Evolutionary conservation across 2,113 vertebrate species (phyloP), one percentile per base, ranked within the genome.

Genomic region (cat (Felis catus)): DNA sequence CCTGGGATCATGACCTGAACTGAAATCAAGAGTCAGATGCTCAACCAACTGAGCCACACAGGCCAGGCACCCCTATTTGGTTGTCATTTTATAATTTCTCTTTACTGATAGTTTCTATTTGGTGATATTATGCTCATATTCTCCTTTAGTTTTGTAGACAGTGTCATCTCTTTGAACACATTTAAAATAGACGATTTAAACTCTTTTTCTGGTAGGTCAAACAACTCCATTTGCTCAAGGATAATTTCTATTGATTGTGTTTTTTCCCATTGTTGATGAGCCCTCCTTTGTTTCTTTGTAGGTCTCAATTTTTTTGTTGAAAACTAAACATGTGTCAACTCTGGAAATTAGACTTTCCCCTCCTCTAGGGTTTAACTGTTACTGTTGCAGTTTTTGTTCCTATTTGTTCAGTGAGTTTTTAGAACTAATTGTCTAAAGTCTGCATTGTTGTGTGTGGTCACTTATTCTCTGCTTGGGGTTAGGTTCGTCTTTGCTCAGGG

Each of bases 121-220:
- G 68, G 36, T 61, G 68, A 12, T 31, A 70, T 82, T 89, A 12
- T 76, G 86, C 33, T 91, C 18, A 87, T 48, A 76, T 1, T 82
- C 84, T 29, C 19, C 65, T 48, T 90, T 94, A 39, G 65, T 27
- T 79, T 68, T 93, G 92, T 41, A 89, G 39, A 45, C 36, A 94
- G 19, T 73, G 95, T 83, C 10, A 82, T 53, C 94, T 86, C 66
- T 90, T 55, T 87, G n/a, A 86, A n/a, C 23, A 74, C 31, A 96
- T 71, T 92, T 82, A 96, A 93, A 86, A 93, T n/a, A 94, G 66
- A 6, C 58, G 23, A 89, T 36, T 95, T 93, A 90, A 90, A 95
- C 39, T 83, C 7, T 80, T 95, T 76, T 90, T 89, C 31, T 58
- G 89, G 4, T 70, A 92, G 94, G 45, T 84, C 31, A 23, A 78